These are phyloP conservation scores for Hippocampus comes DNA, from an alignment of 2,113 vertebrate genomes.

Conservation along the genomic window DNA sequence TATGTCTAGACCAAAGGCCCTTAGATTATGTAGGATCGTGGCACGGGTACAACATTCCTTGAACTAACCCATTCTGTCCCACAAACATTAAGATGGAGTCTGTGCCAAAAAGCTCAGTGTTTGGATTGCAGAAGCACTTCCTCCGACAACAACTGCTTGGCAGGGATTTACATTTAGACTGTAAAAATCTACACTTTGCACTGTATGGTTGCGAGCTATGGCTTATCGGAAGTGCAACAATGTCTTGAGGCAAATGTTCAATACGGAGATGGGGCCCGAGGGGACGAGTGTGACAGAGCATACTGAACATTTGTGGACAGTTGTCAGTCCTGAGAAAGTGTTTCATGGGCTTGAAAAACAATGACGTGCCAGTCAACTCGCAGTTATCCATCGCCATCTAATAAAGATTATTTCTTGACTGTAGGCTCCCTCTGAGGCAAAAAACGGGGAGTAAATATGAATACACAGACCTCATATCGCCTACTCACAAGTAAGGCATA, in stretches of 20 bases:
- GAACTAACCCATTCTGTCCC: slow-evolving; percentile 46
- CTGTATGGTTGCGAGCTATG: slow-evolving; percentile 43
- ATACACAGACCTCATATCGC: slow-evolving; percentile 39
- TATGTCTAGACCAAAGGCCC: slow-evolving; percentile 29
- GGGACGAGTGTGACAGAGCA: slow-evolving; percentile 9
- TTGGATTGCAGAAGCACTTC: slow-evolving; percentile 49
- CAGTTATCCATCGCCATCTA: slow-evolving; percentile 53
- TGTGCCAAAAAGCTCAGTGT: slow-evolving; percentile 50
- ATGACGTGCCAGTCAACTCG: slow-evolving; percentile 49
- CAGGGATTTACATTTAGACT: slow-evolving; percentile 58
- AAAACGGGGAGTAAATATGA: slow-evolving; percentile 44
- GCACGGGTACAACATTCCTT: slow-evolving; percentile 53
- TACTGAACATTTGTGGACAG: slow-evolving; percentile 37
- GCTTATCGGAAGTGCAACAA: slow-evolving; percentile 26
- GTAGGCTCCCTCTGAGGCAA: slow-evolving; percentile 50
- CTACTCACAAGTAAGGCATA: slow-evolving; percentile 25
- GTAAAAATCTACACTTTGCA: slow-evolving; percentile 54
- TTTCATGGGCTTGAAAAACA: slow-evolving; percentile 46
- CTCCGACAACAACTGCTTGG: slow-evolving; percentile 49
- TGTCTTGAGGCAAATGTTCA: slow-evolving; percentile 40
- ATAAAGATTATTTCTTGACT: slow-evolving; percentile 66
- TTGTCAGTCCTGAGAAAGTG: slow-evolving; percentile 27
- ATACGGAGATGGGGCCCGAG: slow-evolving; percentile 21
- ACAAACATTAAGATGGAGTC: slow-evolving; percentile 50
- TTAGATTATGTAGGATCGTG: slow-evolving; percentile 37